phyloP scores from a whole-genome alignment of 1,140 invertebrate genomes.

The Eumaeus atala region DNA sequence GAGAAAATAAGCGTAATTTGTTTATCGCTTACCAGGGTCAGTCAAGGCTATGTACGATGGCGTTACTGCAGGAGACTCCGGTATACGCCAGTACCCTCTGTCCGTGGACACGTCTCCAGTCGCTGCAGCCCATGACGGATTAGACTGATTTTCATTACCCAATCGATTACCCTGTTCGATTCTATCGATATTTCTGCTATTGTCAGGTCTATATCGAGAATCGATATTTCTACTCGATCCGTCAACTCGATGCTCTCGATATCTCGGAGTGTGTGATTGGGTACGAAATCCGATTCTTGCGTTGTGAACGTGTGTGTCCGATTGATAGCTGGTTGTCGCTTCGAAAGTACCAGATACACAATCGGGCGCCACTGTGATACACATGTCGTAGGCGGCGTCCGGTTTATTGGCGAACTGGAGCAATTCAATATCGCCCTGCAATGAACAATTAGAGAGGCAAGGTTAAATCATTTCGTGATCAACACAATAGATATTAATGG shows the following conservation, averaged over 20 bases:
- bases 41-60: conserved; percentile 37
- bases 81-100: conserved; percentile 34
- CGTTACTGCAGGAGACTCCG: conserved; percentile 31
- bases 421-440: conserved; percentile 85
- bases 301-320: too few relatives aligned
- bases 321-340: too few relatives aligned
- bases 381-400: conserved; percentile 87
- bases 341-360: conserved; percentile 56
- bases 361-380: conserved; percentile 78
- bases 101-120: conserved; percentile 33
- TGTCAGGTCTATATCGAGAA: too few relatives aligned
- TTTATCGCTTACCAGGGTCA: conserved; percentile 40
- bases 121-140: conserved; percentile 29
- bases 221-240: too few relatives aligned
- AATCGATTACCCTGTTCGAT: conserved; percentile 9
- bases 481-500: conserved; percentile 10
- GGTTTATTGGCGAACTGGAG: conserved; percentile 82
- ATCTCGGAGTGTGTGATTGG: too few relatives aligned
- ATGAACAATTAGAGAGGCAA: conserved; percentile 25
- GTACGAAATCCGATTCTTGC: too few relatives aligned
- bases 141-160: conserved; percentile 33
- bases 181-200: too few relatives aligned
- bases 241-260: too few relatives aligned
- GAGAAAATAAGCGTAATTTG: too few relatives aligned
- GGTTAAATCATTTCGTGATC: conserved; percentile 25